Evolutionary conservation across 2,113 vertebrate species (phyloP).

Genomic region (Chitala chitala): DNA sequence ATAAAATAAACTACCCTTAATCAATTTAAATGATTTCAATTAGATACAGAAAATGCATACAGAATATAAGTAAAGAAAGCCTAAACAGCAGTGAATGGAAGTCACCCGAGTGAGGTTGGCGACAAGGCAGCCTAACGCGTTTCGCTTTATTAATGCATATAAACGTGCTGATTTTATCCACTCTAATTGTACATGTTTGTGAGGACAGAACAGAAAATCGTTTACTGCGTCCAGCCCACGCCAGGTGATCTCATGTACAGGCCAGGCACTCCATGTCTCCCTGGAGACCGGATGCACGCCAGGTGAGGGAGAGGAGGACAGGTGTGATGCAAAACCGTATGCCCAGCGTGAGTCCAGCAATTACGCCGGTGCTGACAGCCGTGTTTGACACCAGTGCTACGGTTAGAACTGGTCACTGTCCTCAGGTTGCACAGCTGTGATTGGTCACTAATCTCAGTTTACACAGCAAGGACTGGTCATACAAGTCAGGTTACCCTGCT

Average conservation of each 20-base stretch:
- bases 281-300: neutral
- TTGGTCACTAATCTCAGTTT: neutral
- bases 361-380: neutral
- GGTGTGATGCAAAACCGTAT: neutral
- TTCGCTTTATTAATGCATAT: neutral
- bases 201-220: neutral
- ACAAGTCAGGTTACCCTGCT: neutral
- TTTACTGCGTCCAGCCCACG: neutral
- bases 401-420: neutral
- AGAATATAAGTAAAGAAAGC: constrained; percentile 6
- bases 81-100: too few species aligned
- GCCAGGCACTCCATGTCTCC: neutral
- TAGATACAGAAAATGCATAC: neutral
- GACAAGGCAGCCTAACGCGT: neutral
- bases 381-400: neutral
- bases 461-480: too few species aligned
- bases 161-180: constrained; percentile 12
- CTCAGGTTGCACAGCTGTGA: neutral
- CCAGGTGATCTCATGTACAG: neutral
- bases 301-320: neutral
- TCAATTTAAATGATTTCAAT: neutral
- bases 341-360: neutral
- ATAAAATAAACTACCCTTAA: neutral
- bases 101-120: too few species aligned
- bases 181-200: neutral